These are phyloP conservation scores for Drosophila anceps DNA, from an alignment of 2,888 invertebrate species.

Conservation along the genomic window DNA sequence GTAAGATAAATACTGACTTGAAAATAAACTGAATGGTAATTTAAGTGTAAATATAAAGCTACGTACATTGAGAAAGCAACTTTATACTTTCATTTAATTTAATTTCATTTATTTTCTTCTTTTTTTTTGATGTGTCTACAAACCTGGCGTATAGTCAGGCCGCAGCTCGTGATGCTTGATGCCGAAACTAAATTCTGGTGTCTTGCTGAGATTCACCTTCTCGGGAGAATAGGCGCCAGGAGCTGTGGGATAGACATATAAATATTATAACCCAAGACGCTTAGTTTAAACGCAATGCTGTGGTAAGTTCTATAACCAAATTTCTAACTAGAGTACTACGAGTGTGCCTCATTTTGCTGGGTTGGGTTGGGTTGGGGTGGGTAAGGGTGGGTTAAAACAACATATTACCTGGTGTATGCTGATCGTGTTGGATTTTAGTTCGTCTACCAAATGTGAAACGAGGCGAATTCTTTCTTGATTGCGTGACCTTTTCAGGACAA, in stretches of 20 bases:
- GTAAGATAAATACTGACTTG: neutral
- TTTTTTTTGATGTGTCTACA: conserved; percentile 29
- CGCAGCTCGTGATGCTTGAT: conserved; percentile 86
- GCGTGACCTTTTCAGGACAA: conserved; percentile 88
- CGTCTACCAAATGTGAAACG: conserved; percentile 87
- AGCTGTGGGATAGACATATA: conserved; percentile 68
- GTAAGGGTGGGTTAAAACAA: conserved; percentile 18
- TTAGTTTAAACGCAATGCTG: neutral
- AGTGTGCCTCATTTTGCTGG: conserved; percentile 42
- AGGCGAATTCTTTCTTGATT: conserved; percentile 85
- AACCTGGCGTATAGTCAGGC: conserved; percentile 82
- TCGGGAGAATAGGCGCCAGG: conserved; percentile 86
- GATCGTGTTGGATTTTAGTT: conserved; percentile 84
- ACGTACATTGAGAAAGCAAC: conserved; percentile 3
- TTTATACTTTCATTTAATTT: no score
- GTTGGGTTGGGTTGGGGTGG: conserved; percentile 10
- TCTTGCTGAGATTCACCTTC: conserved; percentile 86
- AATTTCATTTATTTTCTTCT: no score
- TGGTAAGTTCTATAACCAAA: conserved; percentile 20
- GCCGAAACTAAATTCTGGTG: conserved; percentile 83
- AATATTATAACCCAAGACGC: conserved; percentile 3
- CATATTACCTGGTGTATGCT: conserved; percentile 83
- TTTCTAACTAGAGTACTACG: conserved; percentile 33
- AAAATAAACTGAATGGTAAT: neutral
- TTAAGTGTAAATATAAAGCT: neutral